Base-by-base conservation (phyloP, 2,797 vertebrate genomes). In the Lagorchestes hirsutus region DNA sequence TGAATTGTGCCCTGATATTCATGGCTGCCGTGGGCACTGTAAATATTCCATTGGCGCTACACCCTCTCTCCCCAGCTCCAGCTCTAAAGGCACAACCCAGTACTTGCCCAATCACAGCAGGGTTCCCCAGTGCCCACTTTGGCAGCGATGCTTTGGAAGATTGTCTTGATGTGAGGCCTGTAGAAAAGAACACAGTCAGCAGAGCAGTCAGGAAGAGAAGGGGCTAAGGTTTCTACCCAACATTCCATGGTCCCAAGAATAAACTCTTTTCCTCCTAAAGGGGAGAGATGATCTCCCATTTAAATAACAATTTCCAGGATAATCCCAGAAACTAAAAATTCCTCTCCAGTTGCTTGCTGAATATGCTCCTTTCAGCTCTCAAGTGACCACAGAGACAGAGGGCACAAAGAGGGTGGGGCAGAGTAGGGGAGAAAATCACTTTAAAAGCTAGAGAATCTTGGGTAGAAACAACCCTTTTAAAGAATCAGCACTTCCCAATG, bases 31-130 rank as follows among this genome's bases (percentile, higher is more conserved):
- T 52, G 52, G 52, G 52, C 52, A 52, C 52, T 52, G 52, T 52
- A 5, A 52, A 52, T 52, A 52, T 6, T 52, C 5, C 52, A 52
- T 6, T 6, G 52, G 52, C 52, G 52, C 52, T 52, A 52, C 52
- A 52, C n/a, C 40, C 6, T 9, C 16, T 16, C 67, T n/a, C 34
- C 93, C 92, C 92, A n/a, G 0, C 52, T 9, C 92, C 4, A 4
- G 52, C n/a, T n/a, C 2, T 22, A 31, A 40, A 91, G 96, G 46
- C 28, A 97, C 28, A 40, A 97, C 93, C 12, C 3, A 28, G 92
- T 92, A 99, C 99, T 99, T 98, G 99, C 99, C 99, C 99, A 99
- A 97, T 99, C 99, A 98, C 99, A 99, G 96, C 99, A 99, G 6
- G 99, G 99, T 94, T 99, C 99, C 97, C 99, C 99, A 46, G 99